Base-by-base conservation (phyloP, 2,888 invertebrate species). In the Limnephilus auricula region DNA sequence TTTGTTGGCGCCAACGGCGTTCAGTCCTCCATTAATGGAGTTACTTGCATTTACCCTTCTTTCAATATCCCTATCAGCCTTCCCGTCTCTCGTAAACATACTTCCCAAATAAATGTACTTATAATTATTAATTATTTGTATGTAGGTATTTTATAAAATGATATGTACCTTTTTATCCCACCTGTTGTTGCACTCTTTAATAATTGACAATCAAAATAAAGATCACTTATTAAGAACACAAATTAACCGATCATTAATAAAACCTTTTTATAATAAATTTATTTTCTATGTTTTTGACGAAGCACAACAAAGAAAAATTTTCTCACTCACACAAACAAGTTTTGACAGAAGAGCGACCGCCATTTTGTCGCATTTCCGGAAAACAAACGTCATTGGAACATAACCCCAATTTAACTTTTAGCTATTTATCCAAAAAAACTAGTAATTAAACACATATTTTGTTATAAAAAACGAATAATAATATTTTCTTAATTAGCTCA, bases 291-390 rank as follows among this genome's bases (percentile, higher is more conserved):
- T 50, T 40, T 85, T 45, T 10, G 30, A 13, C 25, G 30, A 30
- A 30, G 45, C 40, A 45, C 31, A 2, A 85, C 85, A 40, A 85
- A 85, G 40, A 40, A 85, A 40, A 40, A n/a, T n/a, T 32, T 34
- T 25, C 34, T 34, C 82, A 32, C 34, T 34, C 82, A 82, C 82
- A 82, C 82, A 34, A 32, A 89, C 79, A 89, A 89, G 82, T 25
- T 89, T 89, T 45, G 32, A 83, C 89, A 79, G 89, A 84, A 90
- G 30, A 80, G 78, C 78, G 32, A 32, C 79, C 87, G 82, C 90
- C 90, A 90, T 90, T 90, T 90, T 90, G 90, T 37, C 90, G 90
- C 90, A 90, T 90, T 90, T 90, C 90, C 90, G 90, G 90, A 90
- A 87, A 88, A 87, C 82, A 88, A 90, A 90, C 79, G 90, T 90